Base-by-base conservation (phyloP, 2,888 invertebrate genomes). In the Acholoe squamosa region DNA sequence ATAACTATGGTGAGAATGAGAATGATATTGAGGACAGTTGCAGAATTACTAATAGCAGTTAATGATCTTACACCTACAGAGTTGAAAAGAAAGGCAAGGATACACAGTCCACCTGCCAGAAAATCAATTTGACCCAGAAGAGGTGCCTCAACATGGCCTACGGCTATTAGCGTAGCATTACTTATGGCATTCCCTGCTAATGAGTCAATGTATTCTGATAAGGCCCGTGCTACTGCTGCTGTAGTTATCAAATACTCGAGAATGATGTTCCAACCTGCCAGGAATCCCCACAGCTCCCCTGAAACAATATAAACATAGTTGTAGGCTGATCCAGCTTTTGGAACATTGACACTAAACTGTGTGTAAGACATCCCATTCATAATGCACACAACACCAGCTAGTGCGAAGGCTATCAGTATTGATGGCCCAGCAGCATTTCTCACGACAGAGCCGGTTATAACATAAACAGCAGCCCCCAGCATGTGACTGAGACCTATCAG, bases 401-500 rank as follows among this genome's bases (percentile, higher is more conserved):
- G 7, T 22, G 25, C 14, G 28, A 28, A 71, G 16, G 71, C 19
- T 3, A 71, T 22, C 14, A 71, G 14, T 1, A 25, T 25, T 7
- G 71, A 71, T 0, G 71, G 28, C 31, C 71, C 71, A 22, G 71
- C 31, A 25, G 16, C 28, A 28, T 28, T 28, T 14, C 14, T 28
- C 71, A 71, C 28, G 28, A 1, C 16, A 7, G 31, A 14, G 3
- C 28, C 71, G 5, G 71, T 71, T 1, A 71, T 7, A 28, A 71
- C 71, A 28, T 71, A 71, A 0, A 71, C 71, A n/a, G 28, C 71
- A 0, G 28, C 71, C 1, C 71, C 71, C 28, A 71, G 28, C 71
- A 71, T 71, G 28, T 71, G 71, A 16, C 71, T 71, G 14, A 71
- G 71, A 0, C 71, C 71, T 25, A 71, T 71, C 28, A 71, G 71